These are phyloP conservation scores for Seira sanloemensis DNA, from an alignment of 2,888 invertebrate genomes.

Conservation along the genomic window DNA sequence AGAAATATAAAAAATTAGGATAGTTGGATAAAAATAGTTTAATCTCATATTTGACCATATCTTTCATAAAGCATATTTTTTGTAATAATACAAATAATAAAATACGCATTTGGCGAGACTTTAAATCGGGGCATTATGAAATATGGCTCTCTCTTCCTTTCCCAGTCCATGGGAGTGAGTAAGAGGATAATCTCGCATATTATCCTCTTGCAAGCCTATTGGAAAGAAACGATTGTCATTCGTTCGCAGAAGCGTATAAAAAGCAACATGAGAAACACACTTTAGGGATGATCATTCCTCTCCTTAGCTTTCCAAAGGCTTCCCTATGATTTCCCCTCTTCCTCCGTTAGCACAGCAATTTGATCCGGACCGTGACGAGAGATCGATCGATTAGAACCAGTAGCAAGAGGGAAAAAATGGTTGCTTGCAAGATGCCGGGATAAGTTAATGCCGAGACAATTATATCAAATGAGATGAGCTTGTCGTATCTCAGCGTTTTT, in stretches of 20 bases:
- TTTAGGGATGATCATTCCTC: constrained; percentile 7
- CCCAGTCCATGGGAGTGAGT: no score
- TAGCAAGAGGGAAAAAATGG: constrained; percentile 18
- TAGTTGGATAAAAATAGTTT: no score
- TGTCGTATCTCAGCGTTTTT: not conserved
- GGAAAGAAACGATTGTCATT: not conserved
- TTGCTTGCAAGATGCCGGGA: constrained; percentile 14
- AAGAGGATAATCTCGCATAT: no score
- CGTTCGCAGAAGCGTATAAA: constrained; percentile 10
- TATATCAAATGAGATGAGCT: not conserved
- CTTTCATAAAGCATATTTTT: no score
- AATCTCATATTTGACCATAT: no score
- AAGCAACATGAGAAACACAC: constrained; percentile 43
- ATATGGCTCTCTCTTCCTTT: no score
- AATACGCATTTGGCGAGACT: constrained; percentile 44
- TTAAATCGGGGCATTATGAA: constrained; percentile 59
- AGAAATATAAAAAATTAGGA: no score
- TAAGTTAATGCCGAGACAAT: not conserved
- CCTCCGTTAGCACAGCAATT: constrained; percentile 13
- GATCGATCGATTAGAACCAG: constrained; percentile 21
- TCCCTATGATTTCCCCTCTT: not conserved
- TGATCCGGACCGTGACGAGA: constrained; percentile 41
- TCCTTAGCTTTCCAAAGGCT: not conserved
- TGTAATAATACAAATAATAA: no score
- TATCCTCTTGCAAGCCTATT: not conserved